Conservation (phyloP, 2,888 invertebrate species). For the Drosophila tanythrix region DNA sequence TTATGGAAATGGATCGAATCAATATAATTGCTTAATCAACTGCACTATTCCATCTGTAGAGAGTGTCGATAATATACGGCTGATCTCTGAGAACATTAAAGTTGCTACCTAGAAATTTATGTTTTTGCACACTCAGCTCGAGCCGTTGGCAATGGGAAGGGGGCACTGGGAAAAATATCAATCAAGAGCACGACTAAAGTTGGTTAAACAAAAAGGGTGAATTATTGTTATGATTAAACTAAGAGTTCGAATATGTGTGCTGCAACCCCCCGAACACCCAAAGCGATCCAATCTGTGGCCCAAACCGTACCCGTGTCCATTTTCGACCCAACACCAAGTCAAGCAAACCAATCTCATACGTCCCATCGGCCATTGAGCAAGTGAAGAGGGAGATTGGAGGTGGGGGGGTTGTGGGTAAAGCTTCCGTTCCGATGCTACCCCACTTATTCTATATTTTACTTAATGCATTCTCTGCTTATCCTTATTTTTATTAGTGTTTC, state of each 20-base stretch:
- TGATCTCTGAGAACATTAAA: background rate
- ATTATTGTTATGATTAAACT: slow-evolving; percentile 79
- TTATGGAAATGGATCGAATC: background rate
- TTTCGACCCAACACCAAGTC: slow-evolving; percentile 38
- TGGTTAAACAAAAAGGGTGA: slow-evolving; percentile 70
- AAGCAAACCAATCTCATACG: slow-evolving; percentile 53
- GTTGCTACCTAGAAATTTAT: background rate
- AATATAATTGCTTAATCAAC: background rate
- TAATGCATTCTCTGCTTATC: slow-evolving; percentile 82
- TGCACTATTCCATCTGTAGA: background rate
- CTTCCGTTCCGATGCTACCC: slow-evolving; percentile 23
- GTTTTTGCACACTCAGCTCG: slow-evolving; percentile 24
- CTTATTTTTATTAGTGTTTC: slow-evolving; percentile 82
- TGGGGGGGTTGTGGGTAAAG: background rate
- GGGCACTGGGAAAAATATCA: slow-evolving; percentile 10
- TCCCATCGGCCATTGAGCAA: slow-evolving; percentile 41
- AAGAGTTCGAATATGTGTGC: slow-evolving; percentile 25
- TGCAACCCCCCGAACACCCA: slow-evolving; percentile 34
- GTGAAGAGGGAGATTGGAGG: background rate
- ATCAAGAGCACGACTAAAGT: slow-evolving; percentile 38
- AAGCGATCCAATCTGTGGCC: slow-evolving; percentile 51
- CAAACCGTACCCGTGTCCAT: slow-evolving; percentile 30
- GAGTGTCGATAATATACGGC: background rate
- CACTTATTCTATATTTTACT: slow-evolving; percentile 82
- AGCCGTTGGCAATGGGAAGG: background rate